A percentile compares a stretch with the other conserved stretches of the same genome.
Conservation (phyloP, 2,113 vertebrate species). For the Pipra filicauda region DNA sequence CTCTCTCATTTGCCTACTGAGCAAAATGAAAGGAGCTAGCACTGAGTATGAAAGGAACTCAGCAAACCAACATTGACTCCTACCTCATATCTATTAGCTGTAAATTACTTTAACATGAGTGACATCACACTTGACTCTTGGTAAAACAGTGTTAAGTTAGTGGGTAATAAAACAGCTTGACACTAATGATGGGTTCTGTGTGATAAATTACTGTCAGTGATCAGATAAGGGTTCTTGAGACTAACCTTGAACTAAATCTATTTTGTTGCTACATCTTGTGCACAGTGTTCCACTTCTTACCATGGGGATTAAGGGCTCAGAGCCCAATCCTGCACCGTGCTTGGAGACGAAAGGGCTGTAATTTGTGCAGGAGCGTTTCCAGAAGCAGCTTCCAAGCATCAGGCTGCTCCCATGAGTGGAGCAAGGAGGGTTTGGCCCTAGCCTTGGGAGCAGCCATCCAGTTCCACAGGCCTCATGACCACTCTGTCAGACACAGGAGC, state of each 20-base stretch:
- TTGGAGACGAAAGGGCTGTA: not conserved
- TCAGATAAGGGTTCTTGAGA: constrained; percentile 70
- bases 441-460: not conserved
- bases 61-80: constrained; percentile 29
- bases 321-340: not conserved
- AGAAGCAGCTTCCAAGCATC: constrained; percentile 31
- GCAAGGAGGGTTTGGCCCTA: not conserved
- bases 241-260: constrained; percentile 67
- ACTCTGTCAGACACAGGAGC: not conserved
- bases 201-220: constrained; percentile 70
- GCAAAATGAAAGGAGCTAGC: constrained; percentile 23
- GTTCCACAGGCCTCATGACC: not conserved
- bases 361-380: constrained; percentile 22
- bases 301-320: constrained; percentile 33
- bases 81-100: constrained; percentile 53
- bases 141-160: constrained; percentile 71
- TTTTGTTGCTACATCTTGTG: constrained; percentile 52
- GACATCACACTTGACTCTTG: constrained; percentile 71
- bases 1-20: not conserved
- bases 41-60: constrained; percentile 1
- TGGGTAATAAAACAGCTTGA: constrained; percentile 72
- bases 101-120: constrained; percentile 69
- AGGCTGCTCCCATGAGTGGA: constrained; percentile 6
- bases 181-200: constrained; percentile 67
- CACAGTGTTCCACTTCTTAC: not conserved